Percentiles rank a stretch among this genome's conserved stretches.
phyloP scores from a whole-genome alignment of 2,888 invertebrate species.

The Drosophila kuntzei region DNA sequence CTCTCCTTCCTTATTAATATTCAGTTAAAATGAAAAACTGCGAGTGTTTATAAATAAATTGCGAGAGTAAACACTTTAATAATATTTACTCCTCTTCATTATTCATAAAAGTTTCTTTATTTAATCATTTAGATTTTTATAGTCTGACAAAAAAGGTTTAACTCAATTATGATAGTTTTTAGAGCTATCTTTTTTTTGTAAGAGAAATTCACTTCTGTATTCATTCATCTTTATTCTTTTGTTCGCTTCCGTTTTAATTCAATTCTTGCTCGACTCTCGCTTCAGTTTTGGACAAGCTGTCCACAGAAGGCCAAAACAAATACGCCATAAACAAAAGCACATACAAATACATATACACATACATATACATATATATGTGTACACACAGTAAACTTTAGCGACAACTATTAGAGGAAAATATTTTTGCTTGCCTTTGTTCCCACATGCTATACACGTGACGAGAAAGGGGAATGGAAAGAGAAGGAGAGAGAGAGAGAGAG shows the following conservation, averaged over 20 bases:
- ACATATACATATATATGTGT: conserved; percentile 10
- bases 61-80: not conserved
- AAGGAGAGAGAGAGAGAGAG: not conserved
- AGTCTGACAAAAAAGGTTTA: not conserved
- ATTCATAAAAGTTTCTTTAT: conserved; percentile 2
- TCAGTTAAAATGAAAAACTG: not conserved
- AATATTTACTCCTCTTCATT: not conserved
- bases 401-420: conserved; percentile 80
- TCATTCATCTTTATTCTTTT: conserved; percentile 39
- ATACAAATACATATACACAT: not conserved
- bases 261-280: conserved; percentile 64
- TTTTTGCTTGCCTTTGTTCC: conserved; percentile 73
- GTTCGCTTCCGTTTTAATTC: conserved; percentile 42
- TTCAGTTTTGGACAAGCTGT: conserved; percentile 64
- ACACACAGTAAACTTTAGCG: conserved; percentile 67
- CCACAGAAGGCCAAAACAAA: conserved; percentile 73
- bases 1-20: not conserved
- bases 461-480: not conserved
- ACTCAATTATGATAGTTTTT: conserved; percentile 23
- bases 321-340: conserved; percentile 62
- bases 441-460: conserved; percentile 38
- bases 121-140: not conserved
- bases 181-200: conserved; percentile 2
- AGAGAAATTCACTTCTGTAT: conserved; percentile 27
- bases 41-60: not conserved